Conservation (phyloP, 2,113 vertebrate genomes). For the Bambusicola thoracicus region DNA sequence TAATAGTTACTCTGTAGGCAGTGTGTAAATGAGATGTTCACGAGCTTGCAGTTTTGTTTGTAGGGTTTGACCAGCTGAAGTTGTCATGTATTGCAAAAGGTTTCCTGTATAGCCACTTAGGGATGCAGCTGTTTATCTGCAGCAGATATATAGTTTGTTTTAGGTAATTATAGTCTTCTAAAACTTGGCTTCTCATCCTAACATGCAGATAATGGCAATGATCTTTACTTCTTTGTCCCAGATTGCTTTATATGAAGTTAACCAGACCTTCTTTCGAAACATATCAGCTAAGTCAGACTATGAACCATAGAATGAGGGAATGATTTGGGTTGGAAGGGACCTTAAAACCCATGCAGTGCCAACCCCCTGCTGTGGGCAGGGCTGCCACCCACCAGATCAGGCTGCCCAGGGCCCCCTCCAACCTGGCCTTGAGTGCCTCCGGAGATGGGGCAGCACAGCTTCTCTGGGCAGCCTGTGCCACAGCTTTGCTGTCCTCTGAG, state of each 20-base stretch:
- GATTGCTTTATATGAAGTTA: background rate
- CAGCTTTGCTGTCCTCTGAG: background rate
- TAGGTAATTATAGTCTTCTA: background rate
- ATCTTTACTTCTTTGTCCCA: background rate
- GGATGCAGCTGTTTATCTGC: background rate
- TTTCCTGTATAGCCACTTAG: background rate
- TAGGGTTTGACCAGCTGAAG: background rate
- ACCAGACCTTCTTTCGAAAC: background rate
- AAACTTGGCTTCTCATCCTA: background rate
- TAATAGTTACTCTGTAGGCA: conserved; percentile 26
- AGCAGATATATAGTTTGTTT: background rate
- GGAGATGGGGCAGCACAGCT: background rate
- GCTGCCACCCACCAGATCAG: background rate
- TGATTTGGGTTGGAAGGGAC: background rate
- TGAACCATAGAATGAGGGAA: background rate
- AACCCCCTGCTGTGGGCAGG: too few species aligned
- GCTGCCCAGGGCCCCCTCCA: background rate
- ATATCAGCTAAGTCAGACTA: background rate
- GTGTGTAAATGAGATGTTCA: background rate
- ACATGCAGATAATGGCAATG: background rate
- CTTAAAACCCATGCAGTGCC: background rate
- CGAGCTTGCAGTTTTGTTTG: background rate
- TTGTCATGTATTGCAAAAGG: background rate
- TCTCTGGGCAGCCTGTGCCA: background rate
- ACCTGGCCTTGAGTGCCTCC: background rate